phyloP scores from a whole-genome alignment of 1,140 invertebrate genomes.

The Adoxophyes honmai region DNA sequence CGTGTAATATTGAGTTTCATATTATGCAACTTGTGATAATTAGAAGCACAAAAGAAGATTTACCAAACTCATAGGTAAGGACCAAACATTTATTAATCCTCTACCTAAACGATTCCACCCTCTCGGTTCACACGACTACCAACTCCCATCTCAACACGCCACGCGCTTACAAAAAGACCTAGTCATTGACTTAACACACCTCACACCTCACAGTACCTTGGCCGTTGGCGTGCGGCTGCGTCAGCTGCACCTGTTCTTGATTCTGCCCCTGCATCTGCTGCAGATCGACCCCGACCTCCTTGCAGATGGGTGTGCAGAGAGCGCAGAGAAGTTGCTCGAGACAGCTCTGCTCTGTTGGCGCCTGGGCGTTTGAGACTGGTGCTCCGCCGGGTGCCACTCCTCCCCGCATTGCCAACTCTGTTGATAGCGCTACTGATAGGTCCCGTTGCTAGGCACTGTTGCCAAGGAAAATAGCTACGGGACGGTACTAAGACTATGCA shows the following conservation, averaged over 20 bases:
- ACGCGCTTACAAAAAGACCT: no score
- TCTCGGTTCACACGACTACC: no score
- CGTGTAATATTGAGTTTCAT: no score
- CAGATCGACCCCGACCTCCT: constrained; percentile 70
- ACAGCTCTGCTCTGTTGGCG: constrained; percentile 50
- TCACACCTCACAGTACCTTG: not conserved
- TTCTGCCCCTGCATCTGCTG: constrained; percentile 47
- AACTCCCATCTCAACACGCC: no score
- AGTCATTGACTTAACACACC: not conserved
- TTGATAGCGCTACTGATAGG: not conserved
- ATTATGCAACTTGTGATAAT: no score
- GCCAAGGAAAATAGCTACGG: no score
- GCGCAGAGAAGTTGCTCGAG: constrained; percentile 70
- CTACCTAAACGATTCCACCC: no score
- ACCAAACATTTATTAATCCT: no score
- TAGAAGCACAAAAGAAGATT: no score
- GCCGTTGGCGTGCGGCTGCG: constrained; percentile 37
- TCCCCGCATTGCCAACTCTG: constrained; percentile 59
- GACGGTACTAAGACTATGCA: no score
- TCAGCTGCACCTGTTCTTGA: constrained; percentile 55
- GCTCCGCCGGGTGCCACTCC: constrained; percentile 50
- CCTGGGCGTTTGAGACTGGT: not conserved
- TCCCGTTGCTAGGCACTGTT: no score
- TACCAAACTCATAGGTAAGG: no score
- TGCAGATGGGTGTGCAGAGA: constrained; percentile 70